Percentiles rank a stretch among this genome's conserved stretches.
These are phyloP conservation scores for Dasysyrphus tricinctus DNA, from an alignment of 2,888 invertebrate genomes.

Conservation along the genomic window DNA sequence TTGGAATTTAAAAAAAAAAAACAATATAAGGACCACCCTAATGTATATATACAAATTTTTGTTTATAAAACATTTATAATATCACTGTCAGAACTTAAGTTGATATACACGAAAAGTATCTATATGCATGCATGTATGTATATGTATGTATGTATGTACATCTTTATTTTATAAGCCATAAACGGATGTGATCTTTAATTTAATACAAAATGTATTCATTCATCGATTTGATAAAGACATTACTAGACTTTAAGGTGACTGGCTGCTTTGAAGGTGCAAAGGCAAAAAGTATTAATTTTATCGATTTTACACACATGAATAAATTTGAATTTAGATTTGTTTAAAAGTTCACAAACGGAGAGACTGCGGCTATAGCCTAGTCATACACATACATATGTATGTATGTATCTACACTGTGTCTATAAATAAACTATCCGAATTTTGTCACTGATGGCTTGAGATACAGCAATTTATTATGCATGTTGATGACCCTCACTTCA, in stretches of 20 bases:
- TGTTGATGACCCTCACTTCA: slow-evolving; percentile 63
- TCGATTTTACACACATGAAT: slow-evolving; percentile 51
- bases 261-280: slow-evolving; percentile 29
- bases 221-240: slow-evolving; percentile 39
- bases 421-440: neutral
- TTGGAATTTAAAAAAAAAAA: too few relatives aligned
- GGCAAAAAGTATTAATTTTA: neutral
- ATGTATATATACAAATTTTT: too few relatives aligned
- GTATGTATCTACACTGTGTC: neutral
- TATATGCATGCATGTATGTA: too few relatives aligned
- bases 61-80: too few relatives aligned
- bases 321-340: slow-evolving; percentile 44
- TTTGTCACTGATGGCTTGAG: slow-evolving; percentile 7
- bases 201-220: slow-evolving; percentile 9
- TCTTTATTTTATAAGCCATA: too few relatives aligned
- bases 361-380: neutral
- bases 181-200: slow-evolving; percentile 44
- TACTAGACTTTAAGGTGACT: slow-evolving; percentile 41
- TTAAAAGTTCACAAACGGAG: slow-evolving; percentile 5
- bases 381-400: neutral
- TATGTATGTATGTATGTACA: too few relatives aligned
- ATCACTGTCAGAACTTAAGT: too few relatives aligned
- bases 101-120: too few relatives aligned
- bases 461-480: slow-evolving; percentile 52
- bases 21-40: too few relatives aligned